Conservation (phyloP, 2,888 invertebrate genomes). For the Chaetoderma sp. region DNA sequence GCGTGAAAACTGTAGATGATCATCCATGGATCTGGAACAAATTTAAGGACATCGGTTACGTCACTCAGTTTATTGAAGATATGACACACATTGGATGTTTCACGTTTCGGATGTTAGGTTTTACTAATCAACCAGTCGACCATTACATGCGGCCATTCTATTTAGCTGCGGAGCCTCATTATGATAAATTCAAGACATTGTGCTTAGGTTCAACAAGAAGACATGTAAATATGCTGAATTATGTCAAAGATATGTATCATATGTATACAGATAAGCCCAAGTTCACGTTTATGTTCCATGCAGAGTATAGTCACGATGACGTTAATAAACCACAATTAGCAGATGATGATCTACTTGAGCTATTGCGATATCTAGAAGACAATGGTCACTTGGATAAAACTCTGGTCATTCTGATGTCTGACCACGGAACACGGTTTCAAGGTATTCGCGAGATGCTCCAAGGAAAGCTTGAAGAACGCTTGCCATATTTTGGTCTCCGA, state of each 20-base stretch:
- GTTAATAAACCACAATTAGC: conserved; percentile 83
- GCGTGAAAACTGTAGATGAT: conserved; percentile 78
- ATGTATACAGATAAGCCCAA: conserved; percentile 79
- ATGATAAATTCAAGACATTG: conserved; percentile 38
- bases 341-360: conserved; percentile 77
- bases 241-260: conserved; percentile 73
- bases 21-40: conserved; percentile 91
- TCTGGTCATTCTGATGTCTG: conserved; percentile 88
- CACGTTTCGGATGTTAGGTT: conserved; percentile 90
- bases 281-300: conserved; percentile 89
- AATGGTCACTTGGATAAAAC: conserved; percentile 82
- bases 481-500: conserved; percentile 86
- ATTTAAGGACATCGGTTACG: conserved; percentile 73
- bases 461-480: conserved; percentile 90
- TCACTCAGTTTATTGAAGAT: conserved; percentile 89
- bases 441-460: conserved; percentile 86
- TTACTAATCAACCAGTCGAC: conserved; percentile 85
- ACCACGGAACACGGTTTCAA: conserved; percentile 87
- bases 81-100: conserved; percentile 87
- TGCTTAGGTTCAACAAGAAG: conserved; percentile 82
- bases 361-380: conserved; percentile 74
- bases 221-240: conserved; percentile 72
- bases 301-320: conserved; percentile 88
- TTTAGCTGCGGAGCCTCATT: conserved; percentile 74
- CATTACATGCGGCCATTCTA: conserved; percentile 87